Evolutionary conservation across 2,888 invertebrate genomes (phyloP), one percentile per base, ranked within the genome.

Genomic region (Barypeithes pellucidus): DNA sequence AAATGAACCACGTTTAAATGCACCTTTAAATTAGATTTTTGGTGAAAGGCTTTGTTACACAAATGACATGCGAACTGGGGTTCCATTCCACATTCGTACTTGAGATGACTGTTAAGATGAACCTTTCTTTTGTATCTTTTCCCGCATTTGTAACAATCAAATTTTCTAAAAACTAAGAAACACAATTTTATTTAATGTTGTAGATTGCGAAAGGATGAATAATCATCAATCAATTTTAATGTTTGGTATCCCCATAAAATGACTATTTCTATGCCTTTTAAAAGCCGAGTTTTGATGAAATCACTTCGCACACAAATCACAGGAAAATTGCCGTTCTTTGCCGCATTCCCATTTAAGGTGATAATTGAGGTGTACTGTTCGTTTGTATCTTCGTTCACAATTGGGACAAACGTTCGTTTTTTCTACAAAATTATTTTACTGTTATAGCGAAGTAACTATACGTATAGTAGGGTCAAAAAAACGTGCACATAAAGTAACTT

Each of bases 41-140:
- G 92, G 75, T 91, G 89, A 85, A 93, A 94, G 79, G 89, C 90
- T 83, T 91, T 89, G 82, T 91, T 90, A 84, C 93, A 93, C 78
- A 89, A 90, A 76, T 89, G 89, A 47, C 80, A 80, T 14, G 52
- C 43, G 50, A 77, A 80, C 16, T 73, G 75, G 0, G 78, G 77
- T 45, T 77, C 77, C 47, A 76, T 77, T 9, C 77, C 77, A 14
- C 78, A 79, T 14, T 76, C 76, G 43, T 75, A 76, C 20, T 59
- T 70, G 3, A 90, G 86, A 82, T 94, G 94, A 80, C 93, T 89
- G 81, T 91, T 89, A 80, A 94, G 89, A 22, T 93, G 92, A 79
- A 91, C 91, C 85, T 92, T 91, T 86, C 92, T 92, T 78, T 91
- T 90, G 85, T 94, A 94, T 24, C 52, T 69, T 75, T 78, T 80